These are phyloP conservation scores for Callionymus lyra DNA, from an alignment of 2,113 vertebrate genomes.

Conservation along the genomic window DNA sequence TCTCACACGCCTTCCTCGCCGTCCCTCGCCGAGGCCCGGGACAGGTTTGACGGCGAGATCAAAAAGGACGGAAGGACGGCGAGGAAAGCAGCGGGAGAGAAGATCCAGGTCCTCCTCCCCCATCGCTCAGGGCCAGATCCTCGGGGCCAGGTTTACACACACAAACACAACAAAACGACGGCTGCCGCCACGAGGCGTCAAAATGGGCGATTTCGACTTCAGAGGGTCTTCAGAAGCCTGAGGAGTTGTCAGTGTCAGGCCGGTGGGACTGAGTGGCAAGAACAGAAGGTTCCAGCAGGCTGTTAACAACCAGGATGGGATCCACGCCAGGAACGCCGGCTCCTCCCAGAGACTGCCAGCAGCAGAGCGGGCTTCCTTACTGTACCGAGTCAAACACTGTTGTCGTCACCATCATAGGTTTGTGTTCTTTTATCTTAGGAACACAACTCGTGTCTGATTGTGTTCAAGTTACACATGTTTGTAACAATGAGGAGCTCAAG, in stretches of 20 bases:
- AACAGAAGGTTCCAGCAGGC: conserved; percentile 66
- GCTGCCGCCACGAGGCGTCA: conserved; percentile 51
- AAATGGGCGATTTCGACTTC: conserved; percentile 64
- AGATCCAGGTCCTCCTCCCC: conserved; percentile 40
- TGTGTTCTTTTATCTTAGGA: too few relatives aligned
- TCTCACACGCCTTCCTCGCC: conserved; percentile 60
- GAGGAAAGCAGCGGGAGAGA: conserved; percentile 12
- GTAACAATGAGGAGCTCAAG: too few relatives aligned
- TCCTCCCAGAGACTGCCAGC: conserved; percentile 49
- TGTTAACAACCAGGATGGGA: conserved; percentile 58
- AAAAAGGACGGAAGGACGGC: conserved; percentile 60
- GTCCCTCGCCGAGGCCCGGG: conserved; percentile 47
- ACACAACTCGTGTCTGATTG: too few relatives aligned
- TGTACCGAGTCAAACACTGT: conserved; percentile 2
- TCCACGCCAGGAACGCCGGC: conserved; percentile 50
- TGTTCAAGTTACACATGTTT: too few relatives aligned
- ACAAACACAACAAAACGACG: conserved; percentile 62
- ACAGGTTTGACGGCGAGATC: conserved; percentile 67
- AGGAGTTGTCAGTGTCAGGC: conserved; percentile 53
- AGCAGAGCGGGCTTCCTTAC: conserved; percentile 41
- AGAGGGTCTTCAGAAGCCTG: conserved; percentile 64
- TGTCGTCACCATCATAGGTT: not conserved
- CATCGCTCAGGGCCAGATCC: conserved; percentile 51
- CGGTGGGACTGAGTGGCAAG: conserved; percentile 47
- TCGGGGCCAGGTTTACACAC: conserved; percentile 53